Percentiles rank a stretch among this genome's conserved stretches.
phyloP scores from a whole-genome alignment of 1,140 invertebrate species.

The Zaprionus lachaisei region DNA sequence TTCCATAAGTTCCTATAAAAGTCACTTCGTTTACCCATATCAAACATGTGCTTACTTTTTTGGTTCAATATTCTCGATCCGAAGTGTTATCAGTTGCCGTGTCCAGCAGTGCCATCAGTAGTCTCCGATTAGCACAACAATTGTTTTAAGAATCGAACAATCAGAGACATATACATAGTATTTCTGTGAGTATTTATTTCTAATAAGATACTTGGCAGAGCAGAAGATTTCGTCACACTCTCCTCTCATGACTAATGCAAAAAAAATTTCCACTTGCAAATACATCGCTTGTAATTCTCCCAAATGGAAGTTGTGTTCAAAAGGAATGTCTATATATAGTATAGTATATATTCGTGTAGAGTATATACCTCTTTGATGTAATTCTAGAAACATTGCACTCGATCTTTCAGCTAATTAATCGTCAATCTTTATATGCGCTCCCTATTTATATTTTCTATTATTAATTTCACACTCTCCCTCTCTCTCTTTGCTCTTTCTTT shows the following conservation, averaged over 20 bases:
- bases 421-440: conserved; percentile 50
- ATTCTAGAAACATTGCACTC: conserved; percentile 1
- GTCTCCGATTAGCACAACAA: conserved; percentile 25
- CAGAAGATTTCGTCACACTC: not conserved
- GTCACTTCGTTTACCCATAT: conserved; percentile 8
- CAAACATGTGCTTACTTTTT: conserved; percentile 44
- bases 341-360: not conserved
- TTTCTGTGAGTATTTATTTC: not conserved
- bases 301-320: not conserved
- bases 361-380: not conserved
- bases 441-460: conserved; percentile 32
- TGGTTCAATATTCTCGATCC: conserved; percentile 1
- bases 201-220: not conserved
- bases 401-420: conserved; percentile 78
- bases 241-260: conserved; percentile 24
- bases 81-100: conserved; percentile 53
- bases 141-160: conserved; percentile 17
- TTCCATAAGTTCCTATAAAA: not conserved
- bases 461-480: conserved; percentile 19
- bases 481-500: conserved; percentile 38
- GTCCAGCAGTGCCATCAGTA: not conserved
- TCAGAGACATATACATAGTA: not conserved
- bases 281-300: not conserved
- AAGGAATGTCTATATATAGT: not conserved
- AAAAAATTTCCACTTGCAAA: not conserved